Evolutionary conservation across 2,888 invertebrate genomes (phyloP).

Genomic region (Lathronympha strigana): DNA sequence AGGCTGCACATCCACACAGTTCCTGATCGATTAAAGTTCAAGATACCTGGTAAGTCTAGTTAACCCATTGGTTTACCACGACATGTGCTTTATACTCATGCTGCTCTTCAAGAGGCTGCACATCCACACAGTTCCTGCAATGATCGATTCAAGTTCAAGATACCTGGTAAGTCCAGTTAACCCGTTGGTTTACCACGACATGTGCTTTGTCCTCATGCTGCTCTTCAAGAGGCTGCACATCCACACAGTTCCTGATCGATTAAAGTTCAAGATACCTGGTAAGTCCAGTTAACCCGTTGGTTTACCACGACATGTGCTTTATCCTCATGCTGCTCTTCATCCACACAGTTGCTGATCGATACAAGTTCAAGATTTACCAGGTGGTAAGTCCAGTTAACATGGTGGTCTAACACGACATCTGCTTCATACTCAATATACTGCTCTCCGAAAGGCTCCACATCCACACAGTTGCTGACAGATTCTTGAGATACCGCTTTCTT

Average conservation of each 20-base stretch:
- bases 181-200: too few relatives aligned
- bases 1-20: constrained; percentile 92
- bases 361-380: neutral
- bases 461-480: too few relatives aligned
- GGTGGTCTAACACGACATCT: too few relatives aligned
- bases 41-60: constrained; percentile 88
- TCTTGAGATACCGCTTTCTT: too few relatives aligned
- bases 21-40: constrained; percentile 97
- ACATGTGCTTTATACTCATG: too few relatives aligned
- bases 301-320: too few relatives aligned
- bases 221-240: constrained; percentile 89
- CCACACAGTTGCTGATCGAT: too few relatives aligned
- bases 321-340: neutral
- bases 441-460: too few relatives aligned
- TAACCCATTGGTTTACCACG: neutral
- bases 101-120: neutral
- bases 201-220: constrained; percentile 95
- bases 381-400: neutral
- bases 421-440: too few relatives aligned
- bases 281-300: neutral
- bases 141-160: too few relatives aligned
- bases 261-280: constrained; percentile 97
- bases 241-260: constrained; percentile 96
- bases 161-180: neutral
- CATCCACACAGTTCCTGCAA: neutral